Percentiles rank a stretch among this genome's conserved stretches.
These are phyloP conservation scores for Cyclura pinguis DNA, from an alignment of 2,797 vertebrate genomes.

Conservation along the genomic window DNA sequence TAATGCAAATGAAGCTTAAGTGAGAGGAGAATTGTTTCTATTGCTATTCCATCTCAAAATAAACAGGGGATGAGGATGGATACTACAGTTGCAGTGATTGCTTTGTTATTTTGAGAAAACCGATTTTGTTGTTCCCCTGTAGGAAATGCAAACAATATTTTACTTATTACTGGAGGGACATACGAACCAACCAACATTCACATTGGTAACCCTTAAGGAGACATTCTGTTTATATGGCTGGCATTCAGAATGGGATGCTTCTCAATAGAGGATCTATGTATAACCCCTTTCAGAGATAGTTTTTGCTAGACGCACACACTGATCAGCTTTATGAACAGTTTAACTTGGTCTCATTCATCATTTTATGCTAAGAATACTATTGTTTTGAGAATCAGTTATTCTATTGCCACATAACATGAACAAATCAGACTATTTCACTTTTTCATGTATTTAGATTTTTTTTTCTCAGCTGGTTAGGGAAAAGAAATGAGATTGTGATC, in stretches of 20 bases:
- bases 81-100: not conserved
- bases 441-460: too few relatives aligned
- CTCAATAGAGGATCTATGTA: not conserved
- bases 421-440: too few relatives aligned
- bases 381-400: not conserved
- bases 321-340: too few relatives aligned
- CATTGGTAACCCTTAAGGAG: not conserved
- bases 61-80: not conserved
- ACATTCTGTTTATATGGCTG: not conserved
- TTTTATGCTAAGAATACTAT: not conserved
- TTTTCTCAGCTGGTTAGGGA: too few relatives aligned
- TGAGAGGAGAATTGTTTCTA: not conserved
- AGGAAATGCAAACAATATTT: constrained; percentile 3
- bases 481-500: too few relatives aligned
- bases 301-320: not conserved
- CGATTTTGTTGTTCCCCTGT: constrained; percentile 5
- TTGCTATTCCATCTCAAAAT: not conserved
- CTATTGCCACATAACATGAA: not conserved
- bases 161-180: not conserved
- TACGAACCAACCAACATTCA: not conserved
- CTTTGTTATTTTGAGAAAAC: constrained; percentile 18
- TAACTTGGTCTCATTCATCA: not conserved
- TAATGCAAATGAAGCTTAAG: constrained; percentile 13
- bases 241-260: not conserved
- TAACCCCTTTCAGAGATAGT: not conserved